Base-by-base conservation (phyloP, 2,888 invertebrate genomes). In the Andrena praecox region DNA sequence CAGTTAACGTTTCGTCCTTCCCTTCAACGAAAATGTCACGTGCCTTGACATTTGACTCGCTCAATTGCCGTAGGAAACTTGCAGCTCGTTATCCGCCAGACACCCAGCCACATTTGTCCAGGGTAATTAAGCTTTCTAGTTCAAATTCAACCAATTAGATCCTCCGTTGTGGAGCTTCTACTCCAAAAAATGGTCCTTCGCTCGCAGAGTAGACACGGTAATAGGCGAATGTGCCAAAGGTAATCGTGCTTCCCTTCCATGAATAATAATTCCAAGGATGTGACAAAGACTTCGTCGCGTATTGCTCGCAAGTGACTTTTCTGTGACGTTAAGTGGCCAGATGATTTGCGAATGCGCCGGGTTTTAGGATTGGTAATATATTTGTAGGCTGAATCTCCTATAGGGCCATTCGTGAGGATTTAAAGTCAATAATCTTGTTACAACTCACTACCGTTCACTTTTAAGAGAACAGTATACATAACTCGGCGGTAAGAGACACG, bases 341-440 rank as follows among this genome's bases (percentile, higher is more conserved):
- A 78, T 80, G 73, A 84, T 87, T 77, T 70, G 77, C 52, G 63
- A 35, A 52, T 60, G 68, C 66, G 35, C 54, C 56, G 64, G 59
- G 71, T 62, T 63, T 56, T 62, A 60, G 78, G 85, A 88, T 87
- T 69, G 88, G 86, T 87, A 85, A 87, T 89, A 88, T 89, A 89
- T 89, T 89, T 89, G 81, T 88, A 87, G 84, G 87, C 82, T 88
- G 83, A 89, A 89, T 89, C 89, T 89, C 71, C 83, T 87, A 89
- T 88, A 77, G 87, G 87, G 87, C 82, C 90, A 89, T 89, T 90
- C 90, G 85, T 68, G 84, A 85, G 86, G 85, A 89, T 90, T 89
- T 89, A 89, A 89, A 88, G 90, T 89, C 90, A 89, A 89, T 89
- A 89, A 89, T 88, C 89, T 90, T 87, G 89, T 88, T 88, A 90